A percentile compares a stretch with the other conserved stretches of the same genome.
Conservation (phyloP, 2,888 invertebrate genomes). For the Acronicta leporina region DNA sequence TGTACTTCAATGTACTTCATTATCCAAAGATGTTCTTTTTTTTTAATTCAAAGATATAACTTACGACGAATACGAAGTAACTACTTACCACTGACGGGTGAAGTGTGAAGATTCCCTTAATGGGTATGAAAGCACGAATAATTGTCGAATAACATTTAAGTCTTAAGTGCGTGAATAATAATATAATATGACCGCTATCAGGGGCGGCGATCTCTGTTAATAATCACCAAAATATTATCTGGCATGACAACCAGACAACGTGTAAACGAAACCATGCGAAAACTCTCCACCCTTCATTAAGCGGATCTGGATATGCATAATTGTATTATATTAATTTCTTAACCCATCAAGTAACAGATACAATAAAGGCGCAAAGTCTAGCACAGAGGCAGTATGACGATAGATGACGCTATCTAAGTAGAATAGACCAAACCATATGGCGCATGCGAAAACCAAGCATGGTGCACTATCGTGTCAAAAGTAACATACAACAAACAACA, state of each 20-base stretch:
- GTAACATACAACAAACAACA: too few species aligned
- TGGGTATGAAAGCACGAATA: constrained; percentile 23
- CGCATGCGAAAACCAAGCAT: too few species aligned
- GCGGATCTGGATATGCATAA: constrained; percentile 41
- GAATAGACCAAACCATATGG: too few species aligned
- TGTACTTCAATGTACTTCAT: too few species aligned
- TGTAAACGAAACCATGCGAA: constrained; percentile 69
- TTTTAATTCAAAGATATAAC: not conserved
- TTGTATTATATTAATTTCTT: not conserved
- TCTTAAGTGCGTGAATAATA: constrained; percentile 44
- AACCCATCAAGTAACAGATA: not conserved
- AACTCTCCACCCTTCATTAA: constrained; percentile 66
- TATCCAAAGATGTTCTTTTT: too few species aligned
- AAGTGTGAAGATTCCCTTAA: constrained; percentile 17
- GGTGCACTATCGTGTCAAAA: too few species aligned
- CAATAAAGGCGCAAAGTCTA: too few species aligned
- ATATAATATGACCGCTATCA: constrained; percentile 54
- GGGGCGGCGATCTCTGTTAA: constrained; percentile 51
- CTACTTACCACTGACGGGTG: too few species aligned
- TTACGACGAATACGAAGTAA: not conserved
- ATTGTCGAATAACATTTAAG: constrained; percentile 32
- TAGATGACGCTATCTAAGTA: too few species aligned
- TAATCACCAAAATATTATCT: constrained; percentile 66
- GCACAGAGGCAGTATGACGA: too few species aligned
- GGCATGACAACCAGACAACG: constrained; percentile 72